A percentile compares a stretch with the other conserved stretches of the same genome.
Conservation (phyloP, 2,113 vertebrate species). For the Astur gentilis region DNA sequence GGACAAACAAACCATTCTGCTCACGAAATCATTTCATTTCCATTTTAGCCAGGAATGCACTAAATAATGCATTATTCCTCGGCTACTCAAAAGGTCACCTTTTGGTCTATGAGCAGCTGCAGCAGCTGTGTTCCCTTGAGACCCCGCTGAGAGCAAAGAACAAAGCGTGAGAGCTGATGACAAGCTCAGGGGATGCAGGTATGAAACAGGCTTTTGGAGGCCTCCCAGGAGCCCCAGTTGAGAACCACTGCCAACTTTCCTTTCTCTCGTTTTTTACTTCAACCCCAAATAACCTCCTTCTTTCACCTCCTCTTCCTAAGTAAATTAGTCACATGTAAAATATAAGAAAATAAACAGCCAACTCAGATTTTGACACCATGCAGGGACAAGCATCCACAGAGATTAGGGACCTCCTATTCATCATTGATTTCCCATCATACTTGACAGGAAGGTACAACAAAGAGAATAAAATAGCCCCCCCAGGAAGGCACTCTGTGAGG, state of each 20-base stretch:
- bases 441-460: neutral
- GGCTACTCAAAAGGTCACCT: conserved; percentile 13
- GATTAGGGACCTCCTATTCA: neutral
- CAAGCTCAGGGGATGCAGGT: neutral
- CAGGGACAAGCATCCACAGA: conserved; percentile 20
- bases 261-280: neutral
- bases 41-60: conserved; percentile 7
- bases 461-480: neutral
- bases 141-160: neutral
- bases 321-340: neutral
- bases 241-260: neutral
- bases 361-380: conserved; percentile 15
- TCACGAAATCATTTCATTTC: neutral
- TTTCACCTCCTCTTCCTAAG: neutral
- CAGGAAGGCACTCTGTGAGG: neutral
- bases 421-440: neutral
- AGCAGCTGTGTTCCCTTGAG: neutral
- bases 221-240: neutral
- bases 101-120: neutral
- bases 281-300: neutral
- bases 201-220: neutral
- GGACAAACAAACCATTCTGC: neutral
- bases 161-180: neutral
- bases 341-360: conserved; percentile 4
- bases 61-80: conserved; percentile 33